Evolutionary conservation across 2,797 vertebrate genomes (phyloP).

Genomic region (Capromys pilorides): DNA sequence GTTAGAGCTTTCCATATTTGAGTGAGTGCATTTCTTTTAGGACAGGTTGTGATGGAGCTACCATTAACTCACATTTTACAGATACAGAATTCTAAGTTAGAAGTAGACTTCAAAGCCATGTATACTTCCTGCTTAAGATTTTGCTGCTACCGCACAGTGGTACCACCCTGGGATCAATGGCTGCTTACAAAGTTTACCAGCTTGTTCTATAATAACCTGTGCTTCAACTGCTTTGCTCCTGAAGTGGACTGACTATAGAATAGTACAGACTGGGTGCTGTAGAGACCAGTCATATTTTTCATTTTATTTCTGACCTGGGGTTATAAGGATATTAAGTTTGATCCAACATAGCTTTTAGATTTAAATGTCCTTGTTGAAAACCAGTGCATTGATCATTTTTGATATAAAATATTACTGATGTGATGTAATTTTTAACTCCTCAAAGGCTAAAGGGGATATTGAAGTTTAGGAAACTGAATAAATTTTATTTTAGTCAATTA

Average conservation of each 20-base stretch:
- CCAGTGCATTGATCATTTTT: not conserved
- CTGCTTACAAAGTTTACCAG: not conserved
- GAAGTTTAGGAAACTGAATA: constrained; percentile 9
- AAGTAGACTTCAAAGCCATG: not conserved
- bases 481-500: constrained; percentile 29
- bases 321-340: not conserved
- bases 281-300: not conserved
- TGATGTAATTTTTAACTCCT: not conserved
- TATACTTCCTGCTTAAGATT: not conserved
- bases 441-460: not conserved
- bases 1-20: not conserved
- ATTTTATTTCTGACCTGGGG: not conserved
- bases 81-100: not conserved
- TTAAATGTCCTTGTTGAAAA: constrained; percentile 30
- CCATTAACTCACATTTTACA: constrained; percentile 45
- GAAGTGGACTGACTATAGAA: not conserved
- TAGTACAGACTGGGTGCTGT: not conserved
- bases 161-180: not conserved
- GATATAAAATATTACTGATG: not conserved
- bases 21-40: constrained; percentile 7
- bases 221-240: not conserved
- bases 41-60: not conserved
- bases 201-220: not conserved
- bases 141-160: not conserved
- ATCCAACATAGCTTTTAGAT: constrained; percentile 37